Evolutionary conservation across 2,797 vertebrate species (phyloP), one percentile per base, ranked within the genome.

Genomic region (Champsocephalus esox): DNA sequence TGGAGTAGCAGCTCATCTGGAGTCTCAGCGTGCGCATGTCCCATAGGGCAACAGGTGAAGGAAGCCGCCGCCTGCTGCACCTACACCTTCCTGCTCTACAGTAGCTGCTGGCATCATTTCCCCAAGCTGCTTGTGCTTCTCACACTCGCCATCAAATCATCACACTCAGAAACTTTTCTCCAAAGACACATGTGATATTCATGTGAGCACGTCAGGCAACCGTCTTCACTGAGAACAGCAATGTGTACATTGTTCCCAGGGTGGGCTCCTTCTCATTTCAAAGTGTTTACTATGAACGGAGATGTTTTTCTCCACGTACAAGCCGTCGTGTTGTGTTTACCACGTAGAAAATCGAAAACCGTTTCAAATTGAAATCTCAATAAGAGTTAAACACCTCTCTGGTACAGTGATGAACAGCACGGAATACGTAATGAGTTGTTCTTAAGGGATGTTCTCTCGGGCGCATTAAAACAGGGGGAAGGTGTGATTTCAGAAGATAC

Each of bases 51-150:
- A 57, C 72, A 73, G 77, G 84, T 80, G 1, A 57, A 57, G 55
- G 55, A 16, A 38, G 54, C 1, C 62, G 63, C 64, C 38, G 52
- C 63, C 54, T 12, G 5, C 44, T 50, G 41, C 77, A 52, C 44
- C 79, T 52, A 81, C 75, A 79, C 21, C 46, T 57, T 46, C 44
- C 77, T 70, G 71, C 17, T 60, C 54, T 14, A 19, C 19, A 19
- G 19, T 19, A 7, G 65, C 71, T 78, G 38, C 19, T 66, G 61
- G 60, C 74, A 52, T 50, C 43, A 46, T 13, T 76, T 68, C 32
- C 66, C 63, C 38, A 58, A 77, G 59, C 59, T 63, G 55, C 74
- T 77, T 50, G 50, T 13, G 24, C 28, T 67, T 12, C 9, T 66
- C 81, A 72, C 16, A 71, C 52, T 38, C 59, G 45, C 28, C 55